Base-by-base conservation (phyloP, 2,113 vertebrate genomes). In the Myotis davidii region DNA sequence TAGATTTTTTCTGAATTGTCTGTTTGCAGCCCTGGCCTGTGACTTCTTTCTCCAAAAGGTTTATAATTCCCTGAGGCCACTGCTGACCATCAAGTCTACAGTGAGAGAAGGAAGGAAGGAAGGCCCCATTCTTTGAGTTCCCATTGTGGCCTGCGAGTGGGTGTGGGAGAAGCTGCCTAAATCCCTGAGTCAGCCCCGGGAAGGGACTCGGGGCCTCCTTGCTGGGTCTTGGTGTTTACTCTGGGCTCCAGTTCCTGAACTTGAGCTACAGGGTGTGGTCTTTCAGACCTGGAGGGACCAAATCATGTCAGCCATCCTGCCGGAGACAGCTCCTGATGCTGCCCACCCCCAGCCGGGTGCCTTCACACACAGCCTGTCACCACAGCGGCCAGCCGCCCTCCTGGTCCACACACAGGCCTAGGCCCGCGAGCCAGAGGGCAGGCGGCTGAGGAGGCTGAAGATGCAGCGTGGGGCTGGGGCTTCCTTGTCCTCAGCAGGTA, bases 21-120 rank as follows among this genome's bases (percentile, higher is more conserved):
- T 59, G 21, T 72, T 56, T 89, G 42, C 59, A 85, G 52, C 59
- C 34, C 67, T 72, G 34, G 59, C 52, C 34, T 56, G 34, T 32
- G 78, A 95, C 54, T 95, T 83, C 79, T 90, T 86, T 82, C 48
- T 84, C 23, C 74, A 74, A 56, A 64, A 89, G 45, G 69, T 78
- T 94, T 90, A 73, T 13, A 94, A 21, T 92, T 90, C 64, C 88
- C 65, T 54, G 32, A 92, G 90, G 48, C 61, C 9, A 10, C 7
- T 73, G 88, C 74, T 76, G 65, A 59, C 79, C 89, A 78, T 50
- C 21, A 70, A 82, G 39, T 42, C 23, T 42, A 12, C 59, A 4
- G 11, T 72, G 9, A 6, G 39, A 70, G 61, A 39, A 84, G 86
- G 61, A 93, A 93, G 92, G 91, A 84, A 94, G 83, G 92, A 87